A percentile compares a stretch with the other conserved stretches of the same genome.
These are phyloP conservation scores for Poeciliopsis turrubarensis DNA, from an alignment of 2,113 vertebrate species.

Conservation along the genomic window DNA sequence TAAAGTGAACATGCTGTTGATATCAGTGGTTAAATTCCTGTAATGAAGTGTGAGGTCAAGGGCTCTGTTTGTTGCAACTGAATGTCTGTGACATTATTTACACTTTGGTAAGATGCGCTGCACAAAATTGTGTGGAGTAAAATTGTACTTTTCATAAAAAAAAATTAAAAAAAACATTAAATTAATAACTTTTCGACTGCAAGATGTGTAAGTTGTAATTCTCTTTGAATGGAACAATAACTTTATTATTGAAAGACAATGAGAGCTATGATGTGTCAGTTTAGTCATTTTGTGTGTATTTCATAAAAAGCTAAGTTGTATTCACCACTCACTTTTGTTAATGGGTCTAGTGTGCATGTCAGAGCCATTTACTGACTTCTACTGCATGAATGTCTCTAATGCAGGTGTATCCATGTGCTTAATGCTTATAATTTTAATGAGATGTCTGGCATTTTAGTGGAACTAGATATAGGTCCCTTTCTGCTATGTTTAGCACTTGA, in stretches of 20 bases:
- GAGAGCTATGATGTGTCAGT: neutral
- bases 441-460: conserved; percentile 4
- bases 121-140: neutral
- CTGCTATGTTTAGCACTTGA: conserved; percentile 35
- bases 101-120: conserved; percentile 3
- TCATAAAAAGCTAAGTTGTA: neutral
- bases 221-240: neutral
- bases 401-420: conserved; percentile 16
- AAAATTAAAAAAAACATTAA: neutral
- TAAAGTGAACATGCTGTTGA: neutral
- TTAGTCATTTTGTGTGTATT: neutral
- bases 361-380: neutral
- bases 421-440: conserved; percentile 19
- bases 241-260: too few species aligned
- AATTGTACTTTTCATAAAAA: neutral
- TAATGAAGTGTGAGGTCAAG: neutral
- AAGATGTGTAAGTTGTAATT: neutral
- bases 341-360: neutral
- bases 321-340: neutral
- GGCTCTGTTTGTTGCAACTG: conserved; percentile 33
- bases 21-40: neutral
- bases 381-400: neutral
- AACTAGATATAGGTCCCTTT: conserved; percentile 5
- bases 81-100: conserved; percentile 12
- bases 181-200: neutral